Conservation (phyloP, 2,888 invertebrate species). For the Leuctra nigra region DNA sequence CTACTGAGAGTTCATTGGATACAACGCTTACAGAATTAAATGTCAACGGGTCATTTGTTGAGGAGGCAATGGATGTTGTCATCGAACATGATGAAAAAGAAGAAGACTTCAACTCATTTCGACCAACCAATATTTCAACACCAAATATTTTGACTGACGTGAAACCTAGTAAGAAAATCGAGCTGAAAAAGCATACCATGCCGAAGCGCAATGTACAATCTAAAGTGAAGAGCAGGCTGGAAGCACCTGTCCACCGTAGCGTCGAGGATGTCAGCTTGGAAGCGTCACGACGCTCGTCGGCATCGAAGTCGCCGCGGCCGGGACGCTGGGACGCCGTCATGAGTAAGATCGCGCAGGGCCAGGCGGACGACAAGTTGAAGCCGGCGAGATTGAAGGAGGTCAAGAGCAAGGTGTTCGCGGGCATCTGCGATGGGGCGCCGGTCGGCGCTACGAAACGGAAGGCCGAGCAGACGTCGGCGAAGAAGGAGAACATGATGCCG, state of each 20-base stretch:
- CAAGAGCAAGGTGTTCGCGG: constrained; percentile 73
- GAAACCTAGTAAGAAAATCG: constrained; percentile 34
- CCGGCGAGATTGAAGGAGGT: constrained; percentile 71
- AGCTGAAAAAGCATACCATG: constrained; percentile 65
- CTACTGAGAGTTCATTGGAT: background rate
- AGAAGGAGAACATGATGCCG: constrained; percentile 18
- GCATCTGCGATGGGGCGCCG: constrained; percentile 18
- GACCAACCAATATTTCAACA: background rate
- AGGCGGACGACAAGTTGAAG: constrained; percentile 61
- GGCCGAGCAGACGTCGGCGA: background rate
- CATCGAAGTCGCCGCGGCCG: constrained; percentile 49
- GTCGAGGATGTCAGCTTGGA: constrained; percentile 47
- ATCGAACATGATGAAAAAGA: constrained; percentile 3
- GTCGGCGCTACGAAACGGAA: background rate
- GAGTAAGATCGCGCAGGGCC: constrained; percentile 70
- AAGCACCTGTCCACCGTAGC: constrained; percentile 31
- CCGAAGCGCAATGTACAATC: constrained; percentile 70
- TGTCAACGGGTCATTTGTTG: background rate
- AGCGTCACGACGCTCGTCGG: background rate
- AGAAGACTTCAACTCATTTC: background rate
- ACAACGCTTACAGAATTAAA: background rate
- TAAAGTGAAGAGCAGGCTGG: constrained; percentile 67
- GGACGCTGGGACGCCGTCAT: constrained; percentile 78
- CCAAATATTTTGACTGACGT: background rate
- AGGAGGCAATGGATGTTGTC: constrained; percentile 9